Conservation (phyloP, 2,113 vertebrate species). For the Pao palembangensis region DNA sequence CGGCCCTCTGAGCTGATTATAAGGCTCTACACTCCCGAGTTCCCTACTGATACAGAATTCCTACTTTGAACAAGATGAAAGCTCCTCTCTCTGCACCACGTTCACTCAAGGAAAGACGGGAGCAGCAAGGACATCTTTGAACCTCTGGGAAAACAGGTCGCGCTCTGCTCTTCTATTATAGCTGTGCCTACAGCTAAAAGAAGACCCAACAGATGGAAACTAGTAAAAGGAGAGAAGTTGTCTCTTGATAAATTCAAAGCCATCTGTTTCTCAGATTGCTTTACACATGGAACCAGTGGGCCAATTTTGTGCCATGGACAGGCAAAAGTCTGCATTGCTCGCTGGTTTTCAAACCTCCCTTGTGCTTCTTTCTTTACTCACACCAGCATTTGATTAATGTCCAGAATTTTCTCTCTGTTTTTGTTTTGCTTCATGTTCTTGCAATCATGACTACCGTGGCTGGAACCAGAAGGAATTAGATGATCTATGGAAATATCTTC, state of each 20-base stretch:
- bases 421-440: not conserved
- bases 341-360: slow-evolving; percentile 15
- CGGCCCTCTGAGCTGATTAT: slow-evolving; percentile 40
- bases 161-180: slow-evolving; percentile 38
- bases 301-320: slow-evolving; percentile 30
- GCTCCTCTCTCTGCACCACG: slow-evolving; percentile 37
- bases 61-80: slow-evolving; percentile 69
- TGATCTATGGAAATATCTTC: slow-evolving; percentile 38
- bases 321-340: slow-evolving; percentile 15
- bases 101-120: slow-evolving; percentile 8
- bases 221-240: slow-evolving; percentile 26
- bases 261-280: slow-evolving; percentile 56
- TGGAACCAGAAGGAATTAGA: slow-evolving; percentile 42
- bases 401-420: slow-evolving; percentile 5
- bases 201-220: slow-evolving; percentile 41
- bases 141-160: slow-evolving; percentile 45
- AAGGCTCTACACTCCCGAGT: slow-evolving; percentile 40
- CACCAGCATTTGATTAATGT: slow-evolving; percentile 18
- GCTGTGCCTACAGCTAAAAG: slow-evolving; percentile 46
- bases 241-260: slow-evolving; percentile 44
- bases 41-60: slow-evolving; percentile 30
- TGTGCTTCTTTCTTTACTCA: not conserved
- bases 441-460: slow-evolving; percentile 2
- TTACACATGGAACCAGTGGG: slow-evolving; percentile 32
- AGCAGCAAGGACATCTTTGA: slow-evolving; percentile 54